phyloP scores from a whole-genome alignment of 2,113 vertebrate species.

The Rhadina sibilatrix region DNA sequence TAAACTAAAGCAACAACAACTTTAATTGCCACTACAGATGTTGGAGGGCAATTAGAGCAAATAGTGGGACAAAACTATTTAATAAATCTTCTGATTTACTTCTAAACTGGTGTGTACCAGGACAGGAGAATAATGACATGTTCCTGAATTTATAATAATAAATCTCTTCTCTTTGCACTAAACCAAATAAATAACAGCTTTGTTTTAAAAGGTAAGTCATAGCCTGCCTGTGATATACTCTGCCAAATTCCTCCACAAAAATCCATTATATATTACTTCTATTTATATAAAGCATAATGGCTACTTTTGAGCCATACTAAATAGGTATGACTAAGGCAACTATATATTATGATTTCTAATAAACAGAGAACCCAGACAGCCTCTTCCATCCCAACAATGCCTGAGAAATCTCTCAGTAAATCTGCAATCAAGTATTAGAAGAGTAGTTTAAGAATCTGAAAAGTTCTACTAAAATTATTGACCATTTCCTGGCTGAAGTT shows the following conservation, averaged over 20 bases:
- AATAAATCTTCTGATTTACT: not conserved
- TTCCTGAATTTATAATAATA: not conserved
- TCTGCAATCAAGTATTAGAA: not conserved
- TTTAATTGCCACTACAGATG: not conserved
- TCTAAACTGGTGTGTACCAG: not conserved
- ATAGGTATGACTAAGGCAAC: not conserved
- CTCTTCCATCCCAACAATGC: not conserved
- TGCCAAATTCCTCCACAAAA: not conserved
- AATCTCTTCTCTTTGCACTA: not conserved
- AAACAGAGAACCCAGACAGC: not conserved
- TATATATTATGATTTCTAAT: not conserved
- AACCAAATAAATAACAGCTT: not conserved
- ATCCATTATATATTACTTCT: not conserved
- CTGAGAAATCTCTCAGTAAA: not conserved
- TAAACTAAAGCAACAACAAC: not conserved
- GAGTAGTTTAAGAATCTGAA: not conserved
- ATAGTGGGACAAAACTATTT: not conserved
- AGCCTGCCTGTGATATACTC: not conserved
- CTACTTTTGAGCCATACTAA: not conserved
- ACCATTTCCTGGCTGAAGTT: not conserved
- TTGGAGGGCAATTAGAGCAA: not conserved
- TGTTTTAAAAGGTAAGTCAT: not conserved
- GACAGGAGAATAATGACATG: not conserved
- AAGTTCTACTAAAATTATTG: not conserved
- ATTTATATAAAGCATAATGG: not conserved